Base-by-base conservation (phyloP, 2,888 invertebrate genomes). In the Laspeyria flexula region DNA sequence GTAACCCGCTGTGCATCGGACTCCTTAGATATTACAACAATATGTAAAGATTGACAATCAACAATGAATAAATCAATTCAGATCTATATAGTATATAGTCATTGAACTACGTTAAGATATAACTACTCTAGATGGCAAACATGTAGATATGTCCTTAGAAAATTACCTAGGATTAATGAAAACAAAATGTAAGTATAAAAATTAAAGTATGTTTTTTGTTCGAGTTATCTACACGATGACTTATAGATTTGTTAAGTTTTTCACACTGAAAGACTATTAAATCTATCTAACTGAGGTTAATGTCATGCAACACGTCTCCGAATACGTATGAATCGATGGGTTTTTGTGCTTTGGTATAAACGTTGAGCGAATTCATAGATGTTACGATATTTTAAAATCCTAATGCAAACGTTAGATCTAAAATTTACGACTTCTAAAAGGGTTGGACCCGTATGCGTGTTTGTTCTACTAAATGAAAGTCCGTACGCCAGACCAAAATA, bases 341-440 rank as follows among this genome's bases (percentile, higher is more conserved):
- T 82, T 88, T 84, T 89, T 90, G 92, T 90, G 90, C 92, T 92
- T 92, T 92, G 91, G 91, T 92, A 92, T 92, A 90, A 90, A 89
- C 81, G 83, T 91, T 92, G 92, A 92, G 91, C 91, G 90, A 91
- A 88, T 90, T 84, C 81, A 84, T 84, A 83, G 79, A 85, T 83
- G 85, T 84, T 83, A 87, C 71, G 77, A 83, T 88, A 89, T 73
- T 85, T 87, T 89, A 88, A 82, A 86, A 87, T 81, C 80, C 88
- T 90, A 90, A 88, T 88, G 86, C 85, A 81, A 89, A 85, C 80
- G 82, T 88, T 89, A 90, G 85, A 88, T 86, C 90, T 90, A 88
- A 83, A 79, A 74, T 82, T 86, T 86, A 89, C 88, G 85, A 86
- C 75, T 83, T 83, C 88, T 90, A 90, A 86, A 75, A 86, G 87